Evolutionary conservation across 2,888 invertebrate species (phyloP).

Genomic region (Smittia sp.): DNA sequence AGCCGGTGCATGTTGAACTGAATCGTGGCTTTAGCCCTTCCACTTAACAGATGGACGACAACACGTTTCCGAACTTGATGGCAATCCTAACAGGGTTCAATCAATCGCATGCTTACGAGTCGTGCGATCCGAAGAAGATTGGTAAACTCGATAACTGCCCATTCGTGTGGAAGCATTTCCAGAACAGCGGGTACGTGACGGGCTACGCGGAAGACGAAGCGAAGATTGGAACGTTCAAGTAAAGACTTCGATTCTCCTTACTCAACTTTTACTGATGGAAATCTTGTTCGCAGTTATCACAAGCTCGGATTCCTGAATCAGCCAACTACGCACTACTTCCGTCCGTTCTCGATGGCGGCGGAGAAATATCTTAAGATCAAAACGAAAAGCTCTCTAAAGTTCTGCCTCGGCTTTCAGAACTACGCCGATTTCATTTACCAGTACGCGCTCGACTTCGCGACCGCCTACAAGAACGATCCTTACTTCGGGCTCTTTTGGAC

Average conservation of each 20-base stretch:
- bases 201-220: slow-evolving; percentile 78
- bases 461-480: slow-evolving; percentile 60
- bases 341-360: slow-evolving; percentile 69
- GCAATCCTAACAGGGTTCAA: slow-evolving; percentile 74
- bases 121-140: slow-evolving; percentile 54
- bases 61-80: slow-evolving; percentile 87
- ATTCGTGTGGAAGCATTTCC: slow-evolving; percentile 75
- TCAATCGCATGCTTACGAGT: slow-evolving; percentile 53
- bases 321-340: slow-evolving; percentile 79
- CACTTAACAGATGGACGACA: slow-evolving; percentile 68
- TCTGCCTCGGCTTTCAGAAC: slow-evolving; percentile 61
- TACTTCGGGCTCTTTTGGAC: slow-evolving; percentile 79
- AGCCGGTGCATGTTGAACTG: no score
- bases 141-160: slow-evolving; percentile 67
- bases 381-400: slow-evolving; percentile 56
- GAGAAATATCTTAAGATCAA: slow-evolving; percentile 59
- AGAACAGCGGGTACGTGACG: slow-evolving; percentile 69
- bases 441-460: slow-evolving; percentile 66
- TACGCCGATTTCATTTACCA: slow-evolving; percentile 69
- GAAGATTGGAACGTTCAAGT: slow-evolving; percentile 60
- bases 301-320: slow-evolving; percentile 68
- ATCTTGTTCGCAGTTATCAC: slow-evolving; percentile 53
- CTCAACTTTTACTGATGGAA: no score
- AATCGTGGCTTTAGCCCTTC: background rate
- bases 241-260: background rate